Evolutionary conservation across 2,113 vertebrate genomes (phyloP).

Genomic region (Chelonoidis abingdonii): DNA sequence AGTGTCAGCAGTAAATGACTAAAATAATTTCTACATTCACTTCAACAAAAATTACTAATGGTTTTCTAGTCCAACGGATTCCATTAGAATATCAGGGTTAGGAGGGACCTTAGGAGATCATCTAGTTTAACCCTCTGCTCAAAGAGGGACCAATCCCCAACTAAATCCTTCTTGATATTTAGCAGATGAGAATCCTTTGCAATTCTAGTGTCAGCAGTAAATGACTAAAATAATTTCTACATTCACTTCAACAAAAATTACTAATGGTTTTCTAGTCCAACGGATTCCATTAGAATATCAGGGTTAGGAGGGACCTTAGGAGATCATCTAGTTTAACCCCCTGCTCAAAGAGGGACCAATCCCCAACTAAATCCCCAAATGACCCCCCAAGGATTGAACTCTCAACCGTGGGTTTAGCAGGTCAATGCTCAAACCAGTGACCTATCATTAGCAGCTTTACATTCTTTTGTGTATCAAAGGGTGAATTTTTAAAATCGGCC

Average conservation of each 20-base stretch:
- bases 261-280: background rate
- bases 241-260: background rate
- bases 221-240: background rate
- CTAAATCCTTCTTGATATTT: background rate
- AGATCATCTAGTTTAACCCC: no score
- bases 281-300: background rate
- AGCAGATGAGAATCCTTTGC: background rate
- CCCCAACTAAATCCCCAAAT: no score
- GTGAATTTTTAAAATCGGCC: background rate
- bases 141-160: no score
- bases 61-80: background rate
- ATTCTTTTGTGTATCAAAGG: background rate
- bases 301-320: no score
- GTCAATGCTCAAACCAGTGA: no score
- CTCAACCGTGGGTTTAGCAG: no score
- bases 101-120: no score
- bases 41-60: background rate
- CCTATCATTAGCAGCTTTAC: background rate
- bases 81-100: background rate
- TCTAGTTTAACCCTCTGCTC: no score
- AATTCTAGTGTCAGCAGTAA: background rate
- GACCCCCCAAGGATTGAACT: no score
- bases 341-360: no score
- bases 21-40: background rate
- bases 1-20: background rate